Evolutionary conservation across 2,888 invertebrate genomes (phyloP).

Genomic region (Melanophora roralis): DNA sequence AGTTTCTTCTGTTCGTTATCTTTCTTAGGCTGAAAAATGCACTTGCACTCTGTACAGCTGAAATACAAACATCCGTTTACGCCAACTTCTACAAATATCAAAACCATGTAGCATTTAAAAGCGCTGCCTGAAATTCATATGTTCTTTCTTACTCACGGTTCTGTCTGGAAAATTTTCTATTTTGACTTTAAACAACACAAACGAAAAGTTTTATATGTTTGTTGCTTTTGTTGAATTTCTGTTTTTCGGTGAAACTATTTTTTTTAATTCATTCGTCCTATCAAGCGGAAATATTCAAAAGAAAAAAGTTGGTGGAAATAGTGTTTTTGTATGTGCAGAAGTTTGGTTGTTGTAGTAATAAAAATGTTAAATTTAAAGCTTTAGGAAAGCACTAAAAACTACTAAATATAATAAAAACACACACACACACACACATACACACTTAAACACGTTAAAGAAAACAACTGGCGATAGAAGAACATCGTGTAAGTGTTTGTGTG

Average conservation of each 20-base stretch:
- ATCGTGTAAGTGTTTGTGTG: background rate
- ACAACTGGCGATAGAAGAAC: constrained; percentile 12
- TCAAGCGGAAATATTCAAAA: constrained; percentile 58
- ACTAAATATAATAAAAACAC: constrained; percentile 27
- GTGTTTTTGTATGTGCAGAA: background rate
- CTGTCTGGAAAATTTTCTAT: constrained; percentile 40
- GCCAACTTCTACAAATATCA: background rate
- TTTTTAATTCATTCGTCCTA: constrained; percentile 59
- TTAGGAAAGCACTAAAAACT: constrained; percentile 65
- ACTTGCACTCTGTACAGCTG: constrained; percentile 46
- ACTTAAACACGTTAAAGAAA: constrained; percentile 18
- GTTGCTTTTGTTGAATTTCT: constrained; percentile 21
- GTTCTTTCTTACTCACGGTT: constrained; percentile 32
- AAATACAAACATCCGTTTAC: constrained; percentile 24
- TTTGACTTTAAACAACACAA: background rate
- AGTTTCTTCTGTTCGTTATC: constrained; percentile 42
- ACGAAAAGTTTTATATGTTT: constrained; percentile 39
- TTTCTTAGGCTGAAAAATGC: constrained; percentile 60
- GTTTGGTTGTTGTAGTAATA: constrained; percentile 63
- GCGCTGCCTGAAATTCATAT: constrained; percentile 39
- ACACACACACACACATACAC: constrained; percentile 3
- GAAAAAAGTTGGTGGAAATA: background rate
- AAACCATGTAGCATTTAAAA: constrained; percentile 31
- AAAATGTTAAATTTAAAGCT: constrained; percentile 67
- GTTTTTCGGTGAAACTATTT: constrained; percentile 44